phyloP scores from a whole-genome alignment of 2,888 invertebrate species.

The Orchesella flavescens region DNA sequence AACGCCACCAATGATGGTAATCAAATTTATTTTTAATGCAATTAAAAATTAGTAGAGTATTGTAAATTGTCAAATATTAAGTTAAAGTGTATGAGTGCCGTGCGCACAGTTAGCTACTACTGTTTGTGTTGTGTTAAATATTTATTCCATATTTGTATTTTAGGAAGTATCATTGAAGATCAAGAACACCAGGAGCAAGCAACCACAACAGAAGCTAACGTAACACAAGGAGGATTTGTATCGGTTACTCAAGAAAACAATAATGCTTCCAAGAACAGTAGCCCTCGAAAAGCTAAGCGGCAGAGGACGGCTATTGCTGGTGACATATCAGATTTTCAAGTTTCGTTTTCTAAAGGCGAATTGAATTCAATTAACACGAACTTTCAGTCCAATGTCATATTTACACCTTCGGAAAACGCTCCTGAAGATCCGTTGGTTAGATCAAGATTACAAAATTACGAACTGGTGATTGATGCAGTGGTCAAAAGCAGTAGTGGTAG shows the following conservation, averaged over 20 bases:
- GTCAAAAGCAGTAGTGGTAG: constrained; percentile 23
- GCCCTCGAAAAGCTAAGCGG: neutral
- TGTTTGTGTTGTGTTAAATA: too few species aligned
- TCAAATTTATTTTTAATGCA: too few species aligned
- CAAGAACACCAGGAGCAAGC: constrained; percentile 3
- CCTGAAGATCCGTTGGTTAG: too few species aligned
- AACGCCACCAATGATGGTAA: constrained; percentile 1
- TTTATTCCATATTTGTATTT: too few species aligned
- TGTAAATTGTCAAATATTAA: too few species aligned
- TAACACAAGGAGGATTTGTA: constrained; percentile 1
- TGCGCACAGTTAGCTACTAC: too few species aligned
- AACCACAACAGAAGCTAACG: neutral
- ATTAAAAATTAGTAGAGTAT: too few species aligned
- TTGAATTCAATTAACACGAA: constrained; percentile 21
- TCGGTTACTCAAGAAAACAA: constrained; percentile 30
- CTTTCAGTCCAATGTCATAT: constrained; percentile 20
- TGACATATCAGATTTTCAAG: constrained; percentile 21
- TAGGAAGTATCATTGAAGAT: neutral
- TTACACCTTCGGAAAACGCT: neutral
- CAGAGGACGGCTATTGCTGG: constrained; percentile 14
- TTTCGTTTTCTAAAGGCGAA: constrained; percentile 24
- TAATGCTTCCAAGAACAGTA: neutral
- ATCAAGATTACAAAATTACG: neutral
- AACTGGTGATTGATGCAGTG: constrained; percentile 19
- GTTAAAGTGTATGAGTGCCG: too few species aligned